Evolutionary conservation across 2,888 invertebrate species (phyloP).

Genomic region (Drosophila cognata): DNA sequence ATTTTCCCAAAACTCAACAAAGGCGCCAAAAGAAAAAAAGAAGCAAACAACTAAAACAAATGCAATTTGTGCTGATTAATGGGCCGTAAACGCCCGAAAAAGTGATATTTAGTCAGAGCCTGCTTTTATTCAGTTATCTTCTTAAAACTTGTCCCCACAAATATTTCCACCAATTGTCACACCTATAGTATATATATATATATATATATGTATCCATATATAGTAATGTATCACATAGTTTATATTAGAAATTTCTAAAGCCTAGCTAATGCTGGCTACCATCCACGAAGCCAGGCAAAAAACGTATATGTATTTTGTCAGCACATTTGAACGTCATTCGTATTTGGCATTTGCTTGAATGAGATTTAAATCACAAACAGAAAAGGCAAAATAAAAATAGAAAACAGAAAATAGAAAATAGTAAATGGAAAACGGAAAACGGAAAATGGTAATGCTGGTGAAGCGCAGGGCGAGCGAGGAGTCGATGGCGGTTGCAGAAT

Average conservation of each 20-base stretch:
- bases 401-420: slow-evolving; percentile 17
- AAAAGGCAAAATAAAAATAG: slow-evolving; percentile 1
- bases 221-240: neutral
- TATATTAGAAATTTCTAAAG: neutral
- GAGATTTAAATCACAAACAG: slow-evolving; percentile 51
- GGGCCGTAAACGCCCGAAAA: slow-evolving; percentile 12
- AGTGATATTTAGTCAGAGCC: neutral
- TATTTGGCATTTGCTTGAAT: slow-evolving; percentile 46
- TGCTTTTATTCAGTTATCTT: neutral
- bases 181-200: neutral
- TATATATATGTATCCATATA: neutral
- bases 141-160: neutral
- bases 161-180: neutral
- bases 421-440: slow-evolving; percentile 28
- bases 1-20: neutral
- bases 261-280: neutral
- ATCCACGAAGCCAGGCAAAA: slow-evolving; percentile 12
- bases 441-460: slow-evolving; percentile 34
- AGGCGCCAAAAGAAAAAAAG: neutral
- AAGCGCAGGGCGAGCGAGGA: slow-evolving; percentile 15
- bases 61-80: slow-evolving; percentile 26
- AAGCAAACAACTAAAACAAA: slow-evolving; percentile 8
- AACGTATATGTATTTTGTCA: slow-evolving; percentile 24
- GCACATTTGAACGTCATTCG: slow-evolving; percentile 39
- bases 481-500: slow-evolving; percentile 1